phyloP scores from a whole-genome alignment of 1,140 invertebrate species.

The Amyelois transitella region DNA sequence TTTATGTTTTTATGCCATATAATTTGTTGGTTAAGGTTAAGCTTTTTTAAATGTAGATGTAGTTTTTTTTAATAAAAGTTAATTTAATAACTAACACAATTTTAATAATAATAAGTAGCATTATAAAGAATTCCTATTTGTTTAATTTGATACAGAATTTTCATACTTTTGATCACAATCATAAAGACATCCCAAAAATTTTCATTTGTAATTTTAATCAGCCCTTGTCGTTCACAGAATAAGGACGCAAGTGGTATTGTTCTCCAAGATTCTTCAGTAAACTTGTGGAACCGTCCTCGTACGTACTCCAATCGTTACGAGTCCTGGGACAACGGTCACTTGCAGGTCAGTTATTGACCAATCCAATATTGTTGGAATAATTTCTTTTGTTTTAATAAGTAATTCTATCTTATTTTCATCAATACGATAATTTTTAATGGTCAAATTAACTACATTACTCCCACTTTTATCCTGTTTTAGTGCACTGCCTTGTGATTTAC shows the following conservation, averaged over 20 bases:
- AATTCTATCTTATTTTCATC: constrained; percentile 2
- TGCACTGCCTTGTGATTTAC: too few relatives aligned
- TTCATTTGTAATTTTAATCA: constrained; percentile 11
- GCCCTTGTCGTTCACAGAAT: constrained; percentile 53
- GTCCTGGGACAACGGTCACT: constrained; percentile 81
- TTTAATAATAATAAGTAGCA: background rate
- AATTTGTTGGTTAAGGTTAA: background rate
- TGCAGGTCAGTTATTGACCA: constrained; percentile 66
- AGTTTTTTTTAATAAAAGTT: background rate
- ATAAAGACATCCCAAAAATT: too few relatives aligned
- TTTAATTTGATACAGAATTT: too few relatives aligned
- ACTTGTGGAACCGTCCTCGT: constrained; percentile 82
- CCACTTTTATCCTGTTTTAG: too few relatives aligned
- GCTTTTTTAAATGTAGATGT: background rate
- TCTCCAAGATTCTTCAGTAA: constrained; percentile 58
- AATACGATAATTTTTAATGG: too few relatives aligned
- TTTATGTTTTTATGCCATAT: background rate
- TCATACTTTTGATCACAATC: too few relatives aligned
- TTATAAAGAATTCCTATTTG: background rate
- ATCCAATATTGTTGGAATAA: background rate
- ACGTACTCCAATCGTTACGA: constrained; percentile 87
- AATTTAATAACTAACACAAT: too few relatives aligned
- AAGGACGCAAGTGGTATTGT: constrained; percentile 67
- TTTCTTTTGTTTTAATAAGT: background rate
- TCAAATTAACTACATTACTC: too few relatives aligned